These are phyloP conservation scores for Drosophila carrolli DNA, from an alignment of 1,140 invertebrate species.

Conservation along the genomic window DNA sequence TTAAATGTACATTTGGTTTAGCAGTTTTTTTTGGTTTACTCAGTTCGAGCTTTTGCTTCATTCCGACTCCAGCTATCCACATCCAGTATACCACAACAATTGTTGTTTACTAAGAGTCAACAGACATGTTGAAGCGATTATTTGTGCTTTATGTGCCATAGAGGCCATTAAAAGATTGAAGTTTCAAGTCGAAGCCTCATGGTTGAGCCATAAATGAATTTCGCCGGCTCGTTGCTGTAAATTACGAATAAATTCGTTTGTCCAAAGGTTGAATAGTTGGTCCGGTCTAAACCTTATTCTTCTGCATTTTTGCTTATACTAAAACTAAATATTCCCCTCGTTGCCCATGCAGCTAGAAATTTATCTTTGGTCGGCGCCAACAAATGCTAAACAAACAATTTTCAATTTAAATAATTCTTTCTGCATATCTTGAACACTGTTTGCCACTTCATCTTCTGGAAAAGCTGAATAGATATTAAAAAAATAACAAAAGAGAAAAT, in stretches of 20 bases:
- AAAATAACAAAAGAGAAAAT: conserved; percentile 17
- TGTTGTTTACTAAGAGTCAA: conserved; percentile 53
- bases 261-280: conserved; percentile 26
- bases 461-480: conserved; percentile 68
- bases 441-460: conserved; percentile 21
- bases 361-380: conserved; percentile 63
- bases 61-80: conserved; percentile 6
- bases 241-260: conserved; percentile 25
- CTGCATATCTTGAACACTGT: conserved; percentile 54
- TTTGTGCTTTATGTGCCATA: conserved; percentile 37
- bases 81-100: conserved; percentile 39
- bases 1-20: conserved; percentile 49
- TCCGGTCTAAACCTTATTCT: neutral
- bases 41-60: conserved; percentile 8
- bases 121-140: conserved; percentile 38
- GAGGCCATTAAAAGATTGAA: conserved; percentile 48
- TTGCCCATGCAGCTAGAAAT: conserved; percentile 30
- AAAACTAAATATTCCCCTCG: conserved; percentile 23
- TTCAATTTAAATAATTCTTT: conserved; percentile 77
- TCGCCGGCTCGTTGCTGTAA: conserved; percentile 26
- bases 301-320: conserved; percentile 23
- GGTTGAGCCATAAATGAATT: conserved; percentile 40
- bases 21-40: conserved; percentile 21
- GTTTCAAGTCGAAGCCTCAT: conserved; percentile 30
- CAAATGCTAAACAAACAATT: conserved; percentile 70